Evolutionary conservation across 64 coral and sea anemone species (phyloP).

Genomic region (Montipora cactus): DNA sequence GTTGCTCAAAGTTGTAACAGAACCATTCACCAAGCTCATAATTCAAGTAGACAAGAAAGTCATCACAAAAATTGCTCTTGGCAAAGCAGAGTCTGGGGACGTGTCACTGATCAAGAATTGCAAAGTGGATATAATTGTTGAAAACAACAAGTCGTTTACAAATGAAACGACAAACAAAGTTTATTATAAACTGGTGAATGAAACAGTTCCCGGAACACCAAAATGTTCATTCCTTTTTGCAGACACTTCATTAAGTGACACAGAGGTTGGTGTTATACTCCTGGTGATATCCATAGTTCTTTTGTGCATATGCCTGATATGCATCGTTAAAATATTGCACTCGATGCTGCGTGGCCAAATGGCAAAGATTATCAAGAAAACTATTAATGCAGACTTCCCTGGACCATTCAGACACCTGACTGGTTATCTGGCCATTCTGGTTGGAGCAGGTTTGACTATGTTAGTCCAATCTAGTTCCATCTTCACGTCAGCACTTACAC

Average conservation of each 20-base stretch:
- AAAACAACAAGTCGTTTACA: background rate
- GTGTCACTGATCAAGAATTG: constrained; percentile 72
- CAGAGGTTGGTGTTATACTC: constrained; percentile 83
- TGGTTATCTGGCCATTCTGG: constrained; percentile 94
- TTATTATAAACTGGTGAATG: background rate
- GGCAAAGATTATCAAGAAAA: constrained; percentile 89
- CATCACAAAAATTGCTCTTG: constrained; percentile 84
- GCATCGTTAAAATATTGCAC: constrained; percentile 93
- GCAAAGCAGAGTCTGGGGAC: constrained; percentile 17
- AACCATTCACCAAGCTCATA: constrained; percentile 91
- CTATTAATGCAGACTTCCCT: constrained; percentile 95
- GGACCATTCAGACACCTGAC: constrained; percentile 87
- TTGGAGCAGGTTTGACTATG: constrained; percentile 96
- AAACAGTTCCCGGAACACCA: background rate
- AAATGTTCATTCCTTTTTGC: constrained; percentile 79
- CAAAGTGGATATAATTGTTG: background rate
- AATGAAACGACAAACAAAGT: background rate
- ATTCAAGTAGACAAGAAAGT: constrained; percentile 92
- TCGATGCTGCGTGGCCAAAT: constrained; percentile 90
- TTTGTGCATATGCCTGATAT: constrained; percentile 85
- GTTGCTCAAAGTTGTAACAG: constrained; percentile 76
- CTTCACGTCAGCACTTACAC: constrained; percentile 96
- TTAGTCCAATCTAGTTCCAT: constrained; percentile 98
- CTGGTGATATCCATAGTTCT: constrained; percentile 77
- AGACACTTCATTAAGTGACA: constrained; percentile 78